Evolutionary conservation across 2,888 invertebrate genomes (phyloP).

Genomic region (Melinaea menophilus): DNA sequence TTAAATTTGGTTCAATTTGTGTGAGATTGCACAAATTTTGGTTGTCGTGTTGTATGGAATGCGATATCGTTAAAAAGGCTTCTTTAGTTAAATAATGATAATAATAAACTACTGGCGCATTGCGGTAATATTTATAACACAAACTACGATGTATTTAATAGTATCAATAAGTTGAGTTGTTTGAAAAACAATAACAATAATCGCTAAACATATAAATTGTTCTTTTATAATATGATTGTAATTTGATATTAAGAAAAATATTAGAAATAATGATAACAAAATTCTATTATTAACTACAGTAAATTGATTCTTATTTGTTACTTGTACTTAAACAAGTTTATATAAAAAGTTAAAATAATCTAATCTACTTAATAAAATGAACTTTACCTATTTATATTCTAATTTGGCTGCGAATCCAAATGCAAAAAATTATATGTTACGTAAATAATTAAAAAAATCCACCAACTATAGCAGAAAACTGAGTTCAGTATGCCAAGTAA

Average conservation of each 20-base stretch:
- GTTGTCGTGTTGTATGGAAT: too few species aligned
- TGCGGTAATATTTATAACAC: slow-evolving; percentile 3
- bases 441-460: too few species aligned
- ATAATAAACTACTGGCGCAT: slow-evolving; percentile 1
- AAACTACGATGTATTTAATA: neutral
- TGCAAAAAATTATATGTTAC: too few species aligned
- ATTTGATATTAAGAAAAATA: neutral
- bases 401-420: too few species aligned
- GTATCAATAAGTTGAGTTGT: neutral
- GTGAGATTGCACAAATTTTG: too few species aligned
- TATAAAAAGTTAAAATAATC: neutral
- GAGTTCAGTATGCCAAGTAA: neutral
- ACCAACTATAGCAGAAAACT: neutral
- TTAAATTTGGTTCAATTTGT: too few species aligned
- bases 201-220: neutral
- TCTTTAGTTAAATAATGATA: too few species aligned
- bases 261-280: neutral
- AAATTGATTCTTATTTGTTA: neutral
- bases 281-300: neutral
- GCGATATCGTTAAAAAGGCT: too few species aligned
- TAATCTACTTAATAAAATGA: too few species aligned
- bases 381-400: too few species aligned
- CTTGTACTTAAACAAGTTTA: neutral
- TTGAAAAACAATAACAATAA: neutral
- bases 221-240: neutral